Base-by-base conservation (phyloP, 2,113 vertebrate species). In the Carlito syrichta region DNA sequence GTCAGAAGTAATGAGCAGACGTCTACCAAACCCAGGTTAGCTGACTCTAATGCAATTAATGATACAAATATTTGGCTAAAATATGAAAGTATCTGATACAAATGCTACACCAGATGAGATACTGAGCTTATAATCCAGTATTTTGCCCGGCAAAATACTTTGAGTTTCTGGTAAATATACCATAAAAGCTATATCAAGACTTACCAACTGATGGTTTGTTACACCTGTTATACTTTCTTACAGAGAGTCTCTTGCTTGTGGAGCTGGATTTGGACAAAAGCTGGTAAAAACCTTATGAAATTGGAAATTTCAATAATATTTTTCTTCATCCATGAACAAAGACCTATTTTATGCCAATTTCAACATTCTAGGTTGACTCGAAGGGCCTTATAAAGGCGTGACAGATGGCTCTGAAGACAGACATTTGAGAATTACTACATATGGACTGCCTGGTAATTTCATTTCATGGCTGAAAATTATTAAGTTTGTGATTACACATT, bases 401-500 rank as follows among this genome's bases (percentile, higher is more conserved):
- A 76, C 79, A 92, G 84, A 95, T 94, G 82, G 85, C 48, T 90
- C 54, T 84, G 74, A 81, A 90, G 92, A 78, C n/a, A 92, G 85
- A 66, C 25, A 54, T n/a, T 79, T 91, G 76, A 92, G 82, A 96
- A 84, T 96, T 50, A 90, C 40, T 89, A 74, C 62, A 69, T 84
- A 94, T 69, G 62, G 62, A 84, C 76, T 69, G 85, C 63, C 95
- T 85, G 63, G 54, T 56, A 83, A 95, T 91, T 96, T 95, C 58
- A 92, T 81, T 86, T 94, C 85, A 68, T 79, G 76, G 79, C 74
- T 86, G 56, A 87, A 95, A 92, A 79, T 96, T 79, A 89, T 91
- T 86, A 91, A 94, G 74, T 94, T 94, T 94, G 62, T 90, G 76
- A 92, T 94, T 94, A 79, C 17, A 92, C 69, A 96, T 89, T 94